phyloP scores from a whole-genome alignment of 2,797 vertebrate genomes.

The Nyctibius grandis region DNA sequence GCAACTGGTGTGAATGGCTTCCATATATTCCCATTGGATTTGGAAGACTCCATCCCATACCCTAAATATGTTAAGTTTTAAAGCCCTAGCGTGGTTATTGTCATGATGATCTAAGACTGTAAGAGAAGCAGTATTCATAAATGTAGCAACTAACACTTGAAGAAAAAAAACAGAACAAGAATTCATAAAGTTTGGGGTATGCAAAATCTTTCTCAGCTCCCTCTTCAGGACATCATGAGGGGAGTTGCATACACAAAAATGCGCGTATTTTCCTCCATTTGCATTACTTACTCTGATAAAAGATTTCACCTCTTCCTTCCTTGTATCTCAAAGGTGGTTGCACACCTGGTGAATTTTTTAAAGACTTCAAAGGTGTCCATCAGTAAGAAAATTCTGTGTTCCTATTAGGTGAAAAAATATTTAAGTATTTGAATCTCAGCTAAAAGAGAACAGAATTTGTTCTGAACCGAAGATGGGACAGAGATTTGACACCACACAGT shows the following conservation, averaged over 20 bases:
- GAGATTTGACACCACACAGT: background rate
- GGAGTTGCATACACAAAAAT: background rate
- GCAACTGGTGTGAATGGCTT: background rate
- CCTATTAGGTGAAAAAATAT: background rate
- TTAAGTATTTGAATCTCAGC: background rate
- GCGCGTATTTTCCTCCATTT: rapidly evolving
- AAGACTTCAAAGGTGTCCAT: background rate
- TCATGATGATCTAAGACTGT: background rate
- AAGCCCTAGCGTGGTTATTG: background rate
- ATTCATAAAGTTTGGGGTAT: background rate
- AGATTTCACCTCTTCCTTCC: background rate
- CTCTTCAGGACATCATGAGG: background rate
- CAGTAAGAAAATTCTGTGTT: background rate
- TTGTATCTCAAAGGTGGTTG: background rate
- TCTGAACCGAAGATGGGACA: background rate
- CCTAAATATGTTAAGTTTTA: background rate
- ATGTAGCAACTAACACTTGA: background rate
- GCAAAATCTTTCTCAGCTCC: background rate
- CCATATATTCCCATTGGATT: background rate
- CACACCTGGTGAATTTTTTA: background rate
- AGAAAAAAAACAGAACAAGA: background rate
- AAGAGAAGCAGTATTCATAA: background rate
- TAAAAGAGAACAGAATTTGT: background rate
- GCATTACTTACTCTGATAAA: background rate
- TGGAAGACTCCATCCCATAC: background rate